A percentile compares a stretch with the other conserved stretches of the same genome.
phyloP scores from a whole-genome alignment of 2,888 invertebrate genomes.

The Netelia inedita region DNA sequence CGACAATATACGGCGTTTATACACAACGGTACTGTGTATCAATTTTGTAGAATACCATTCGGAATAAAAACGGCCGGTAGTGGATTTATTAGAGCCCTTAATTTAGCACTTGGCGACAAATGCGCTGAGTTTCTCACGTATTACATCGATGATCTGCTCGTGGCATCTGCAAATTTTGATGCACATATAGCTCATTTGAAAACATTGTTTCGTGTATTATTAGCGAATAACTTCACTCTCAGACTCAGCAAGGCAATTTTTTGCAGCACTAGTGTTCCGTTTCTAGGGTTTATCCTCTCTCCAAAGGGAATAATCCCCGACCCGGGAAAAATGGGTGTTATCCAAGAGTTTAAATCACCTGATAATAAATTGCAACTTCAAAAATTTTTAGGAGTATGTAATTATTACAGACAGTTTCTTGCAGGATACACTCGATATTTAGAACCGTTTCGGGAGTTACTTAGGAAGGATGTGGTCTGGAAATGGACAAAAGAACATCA shows the following conservation, averaged over 20 bases:
- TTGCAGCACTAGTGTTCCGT: background rate
- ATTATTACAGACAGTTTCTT: conserved; percentile 54
- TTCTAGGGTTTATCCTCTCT: conserved; percentile 5
- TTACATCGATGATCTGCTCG: no score
- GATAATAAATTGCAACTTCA: conserved; percentile 72
- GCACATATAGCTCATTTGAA: background rate
- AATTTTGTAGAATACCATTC: no score
- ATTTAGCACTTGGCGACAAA: no score
- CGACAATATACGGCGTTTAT: no score
- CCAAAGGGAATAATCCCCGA: conserved; percentile 49
- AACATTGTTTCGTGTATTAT: background rate
- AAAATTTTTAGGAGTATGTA: conserved; percentile 66
- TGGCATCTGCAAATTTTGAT: no score
- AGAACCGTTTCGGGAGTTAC: conserved; percentile 56
- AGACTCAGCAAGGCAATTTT: background rate
- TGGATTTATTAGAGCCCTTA: no score
- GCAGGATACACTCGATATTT: conserved; percentile 42
- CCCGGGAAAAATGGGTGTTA: conserved; percentile 66
- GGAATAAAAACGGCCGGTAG: no score
- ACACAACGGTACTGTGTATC: no score
- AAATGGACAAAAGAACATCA: conserved; percentile 55
- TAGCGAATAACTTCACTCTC: background rate
- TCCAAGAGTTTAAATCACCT: conserved; percentile 71
- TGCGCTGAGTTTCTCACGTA: no score
- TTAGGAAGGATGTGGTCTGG: conserved; percentile 55